A percentile compares a stretch with the other conserved stretches of the same genome.
These are phyloP conservation scores for Oenanthe melanoleuca DNA, from an alignment of 2,113 vertebrate species.

Conservation along the genomic window DNA sequence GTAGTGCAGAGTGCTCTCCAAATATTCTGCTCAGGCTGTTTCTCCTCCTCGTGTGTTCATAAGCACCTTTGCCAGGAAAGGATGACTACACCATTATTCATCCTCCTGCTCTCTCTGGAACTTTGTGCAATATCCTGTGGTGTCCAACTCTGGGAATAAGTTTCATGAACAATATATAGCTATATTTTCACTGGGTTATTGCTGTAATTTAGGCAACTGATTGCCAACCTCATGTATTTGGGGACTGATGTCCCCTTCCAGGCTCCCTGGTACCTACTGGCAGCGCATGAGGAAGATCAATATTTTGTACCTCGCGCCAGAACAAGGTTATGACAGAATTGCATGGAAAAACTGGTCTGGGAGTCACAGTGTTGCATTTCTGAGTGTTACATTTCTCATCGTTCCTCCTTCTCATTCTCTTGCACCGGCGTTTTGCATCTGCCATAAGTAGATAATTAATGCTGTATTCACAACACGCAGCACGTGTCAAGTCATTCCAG, in stretches of 20 bases:
- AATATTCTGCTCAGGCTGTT: not conserved
- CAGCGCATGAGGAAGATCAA: rapidly evolving
- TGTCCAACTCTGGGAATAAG: not conserved
- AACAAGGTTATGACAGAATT: not conserved
- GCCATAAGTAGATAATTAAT: not conserved
- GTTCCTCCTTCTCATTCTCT: rapidly evolving
- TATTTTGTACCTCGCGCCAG: not conserved
- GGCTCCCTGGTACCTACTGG: not conserved
- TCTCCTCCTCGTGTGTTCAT: not conserved
- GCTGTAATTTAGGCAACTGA: not conserved
- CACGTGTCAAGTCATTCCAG: not conserved
- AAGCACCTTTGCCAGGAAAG: slow-evolving; percentile 33
- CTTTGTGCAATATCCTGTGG: not conserved
- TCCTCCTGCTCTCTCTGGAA: not conserved
- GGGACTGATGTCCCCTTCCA: too few species aligned
- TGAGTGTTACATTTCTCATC: not conserved
- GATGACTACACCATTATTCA: not conserved
- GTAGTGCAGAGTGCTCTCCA: not conserved
- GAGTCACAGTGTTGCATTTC: not conserved
- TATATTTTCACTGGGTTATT: not conserved
- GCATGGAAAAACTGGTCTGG: not conserved
- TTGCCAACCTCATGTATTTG: not conserved
- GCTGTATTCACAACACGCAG: not conserved
- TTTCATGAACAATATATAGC: rapidly evolving
- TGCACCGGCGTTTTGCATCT: rapidly evolving